Evolutionary conservation across 2,797 vertebrate genomes (phyloP).

Genomic region (Enoplosus armatus): DNA sequence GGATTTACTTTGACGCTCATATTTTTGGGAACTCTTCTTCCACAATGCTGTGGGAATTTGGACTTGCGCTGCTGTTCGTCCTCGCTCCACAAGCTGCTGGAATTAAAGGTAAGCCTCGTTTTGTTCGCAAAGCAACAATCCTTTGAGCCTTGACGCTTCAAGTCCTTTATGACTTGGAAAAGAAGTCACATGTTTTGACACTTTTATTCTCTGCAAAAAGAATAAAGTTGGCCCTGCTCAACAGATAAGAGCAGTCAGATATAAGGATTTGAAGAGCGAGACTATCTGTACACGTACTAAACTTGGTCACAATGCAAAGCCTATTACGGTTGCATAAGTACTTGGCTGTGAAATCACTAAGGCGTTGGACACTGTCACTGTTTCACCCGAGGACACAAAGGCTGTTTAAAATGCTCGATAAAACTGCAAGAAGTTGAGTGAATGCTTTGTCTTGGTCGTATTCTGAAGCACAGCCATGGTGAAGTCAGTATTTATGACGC

Average conservation of each 20-base stretch:
- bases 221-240: not conserved
- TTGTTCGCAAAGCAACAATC: constrained; percentile 21
- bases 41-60: constrained; percentile 87
- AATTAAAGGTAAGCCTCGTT: constrained; percentile 86
- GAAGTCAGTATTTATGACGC: not conserved
- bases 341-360: constrained; percentile 20
- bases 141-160: constrained; percentile 6
- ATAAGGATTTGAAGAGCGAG: constrained; percentile 34
- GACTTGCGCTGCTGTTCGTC: constrained; percentile 82
- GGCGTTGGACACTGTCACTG: constrained; percentile 23
- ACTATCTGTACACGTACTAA: constrained; percentile 27
- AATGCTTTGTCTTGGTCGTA: constrained; percentile 16
- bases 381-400: not conserved
- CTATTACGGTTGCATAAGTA: constrained; percentile 68
- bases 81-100: constrained; percentile 83
- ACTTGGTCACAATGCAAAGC: constrained; percentile 56
- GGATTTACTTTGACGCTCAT: constrained; percentile 35
- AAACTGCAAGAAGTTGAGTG: not conserved
- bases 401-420: constrained; percentile 13
- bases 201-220: constrained; percentile 8
- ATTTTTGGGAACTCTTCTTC: constrained; percentile 16
- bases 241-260: not conserved
- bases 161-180: not conserved
- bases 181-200: not conserved
- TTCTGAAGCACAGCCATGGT: not conserved